Base-by-base conservation (phyloP, 1,140 invertebrate genomes). In the Cephus cinctus region DNA sequence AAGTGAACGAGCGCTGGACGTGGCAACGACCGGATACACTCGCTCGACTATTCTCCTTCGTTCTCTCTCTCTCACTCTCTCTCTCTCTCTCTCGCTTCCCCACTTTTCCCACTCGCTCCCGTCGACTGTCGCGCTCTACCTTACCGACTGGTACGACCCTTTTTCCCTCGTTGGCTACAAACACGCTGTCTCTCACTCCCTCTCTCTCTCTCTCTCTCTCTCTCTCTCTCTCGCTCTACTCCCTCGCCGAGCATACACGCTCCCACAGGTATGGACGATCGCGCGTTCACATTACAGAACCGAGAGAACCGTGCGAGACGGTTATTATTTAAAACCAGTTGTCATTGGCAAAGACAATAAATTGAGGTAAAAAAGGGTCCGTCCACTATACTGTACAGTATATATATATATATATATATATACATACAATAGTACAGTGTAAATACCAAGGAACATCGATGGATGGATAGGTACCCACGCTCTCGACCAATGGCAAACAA, bases 11-110 rank as follows among this genome's bases (percentile, higher is more conserved):
- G 67, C 65, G 64, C 59, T 60, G 62, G 57, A 67, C 59, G 65
- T 71, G 71, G 64, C 68, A 71, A 71, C 69, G 67, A 73, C 67
- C 70, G 63, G 64, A 73, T 70, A 71, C 54, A 61, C 57, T 67
- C 57, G 59, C 57, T 66, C 61, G 44, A 53, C 48, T 50, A 39
- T 59, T 52, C 53, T 42, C 47, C 27, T 9, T 63, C 55, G 59
- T 36, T 21, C 30, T 50, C 38, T 36, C 27, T 50, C 32, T 42
- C 14, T 30, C 27, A 12, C 4, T 9, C 9, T 30, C 38, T 38
- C 35, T 43, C 21, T 25, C 5, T 14, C 19, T 19, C 30, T 54
- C 46, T 47, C 38, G 11, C 52, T 49, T 39, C 22, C 15, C 14
- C 42, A n/a, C 39, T 27, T 18, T 8, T 43, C 20, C 36, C 32